These are phyloP conservation scores for Callipepla californica DNA, from an alignment of 2,113 vertebrate species.

Conservation along the genomic window DNA sequence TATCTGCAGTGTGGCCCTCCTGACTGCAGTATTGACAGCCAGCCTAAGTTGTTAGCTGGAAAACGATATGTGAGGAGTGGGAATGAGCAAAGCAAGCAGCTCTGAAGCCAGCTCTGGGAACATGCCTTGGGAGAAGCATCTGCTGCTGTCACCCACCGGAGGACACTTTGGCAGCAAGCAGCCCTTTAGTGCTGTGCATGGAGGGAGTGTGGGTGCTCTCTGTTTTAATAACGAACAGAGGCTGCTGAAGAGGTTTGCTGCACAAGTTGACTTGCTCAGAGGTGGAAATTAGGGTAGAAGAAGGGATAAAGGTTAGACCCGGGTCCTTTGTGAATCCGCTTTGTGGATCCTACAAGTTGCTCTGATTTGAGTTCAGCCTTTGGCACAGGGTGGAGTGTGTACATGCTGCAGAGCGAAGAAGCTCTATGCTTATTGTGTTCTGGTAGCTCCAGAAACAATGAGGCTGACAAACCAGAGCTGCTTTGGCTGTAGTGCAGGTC, in stretches of 20 bases:
- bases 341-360: background rate
- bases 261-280: background rate
- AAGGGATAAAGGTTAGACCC: background rate
- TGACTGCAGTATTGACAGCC: background rate
- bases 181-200: background rate
- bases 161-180: background rate
- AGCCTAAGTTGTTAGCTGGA: background rate
- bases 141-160: rapidly evolving
- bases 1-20: background rate
- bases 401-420: background rate
- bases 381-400: background rate
- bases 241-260: background rate
- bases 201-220: background rate
- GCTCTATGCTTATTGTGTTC: slow-evolving; percentile 48
- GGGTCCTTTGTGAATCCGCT: background rate
- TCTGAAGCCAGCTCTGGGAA: slow-evolving; percentile 11
- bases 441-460: slow-evolving; percentile 51
- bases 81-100: slow-evolving; percentile 2
- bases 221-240: background rate
- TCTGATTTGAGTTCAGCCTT: background rate
- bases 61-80: background rate
- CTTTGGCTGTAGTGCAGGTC: slow-evolving; percentile 19
- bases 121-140: background rate
- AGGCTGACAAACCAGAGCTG: slow-evolving; percentile 5
- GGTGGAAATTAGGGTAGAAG: background rate